phyloP scores from a whole-genome alignment of 1,140 invertebrate genomes.

The Hormaphis cornu region DNA sequence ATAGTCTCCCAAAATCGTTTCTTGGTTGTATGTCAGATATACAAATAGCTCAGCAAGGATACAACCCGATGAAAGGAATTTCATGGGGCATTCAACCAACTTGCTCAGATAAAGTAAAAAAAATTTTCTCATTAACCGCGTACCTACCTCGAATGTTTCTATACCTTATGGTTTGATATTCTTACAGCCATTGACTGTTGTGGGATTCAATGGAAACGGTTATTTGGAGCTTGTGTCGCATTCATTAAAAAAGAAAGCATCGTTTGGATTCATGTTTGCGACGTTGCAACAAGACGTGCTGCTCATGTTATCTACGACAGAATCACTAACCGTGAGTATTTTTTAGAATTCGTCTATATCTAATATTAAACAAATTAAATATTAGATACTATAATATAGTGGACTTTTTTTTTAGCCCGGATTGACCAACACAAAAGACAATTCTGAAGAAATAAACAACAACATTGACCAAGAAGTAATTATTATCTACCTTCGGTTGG shows the following conservation, averaged over 20 bases:
- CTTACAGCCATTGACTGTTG: slow-evolving; percentile 50
- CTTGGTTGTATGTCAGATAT: slow-evolving; percentile 74
- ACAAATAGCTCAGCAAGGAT: slow-evolving; percentile 58
- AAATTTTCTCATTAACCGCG: not conserved
- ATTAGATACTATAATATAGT: not conserved
- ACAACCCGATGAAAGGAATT: slow-evolving; percentile 54
- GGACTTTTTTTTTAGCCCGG: slow-evolving; percentile 27
- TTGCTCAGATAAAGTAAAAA: slow-evolving; percentile 59
- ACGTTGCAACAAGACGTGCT: slow-evolving; percentile 60
- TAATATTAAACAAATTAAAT: too few species aligned
- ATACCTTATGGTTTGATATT: not conserved
- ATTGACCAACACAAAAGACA: slow-evolving; percentile 34
- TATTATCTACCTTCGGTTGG: not conserved
- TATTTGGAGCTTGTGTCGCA: slow-evolving; percentile 64
- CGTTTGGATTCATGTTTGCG: slow-evolving; percentile 67
- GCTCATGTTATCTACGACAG: slow-evolving; percentile 61
- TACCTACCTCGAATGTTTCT: not conserved
- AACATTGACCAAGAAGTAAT: slow-evolving; percentile 39
- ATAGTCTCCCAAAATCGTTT: slow-evolving; percentile 52
- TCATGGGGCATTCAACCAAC: slow-evolving; percentile 67
- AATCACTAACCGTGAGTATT: slow-evolving; percentile 44
- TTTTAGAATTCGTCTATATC: not conserved
- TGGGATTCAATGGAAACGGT: slow-evolving; percentile 68
- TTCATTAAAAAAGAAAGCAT: slow-evolving; percentile 54
- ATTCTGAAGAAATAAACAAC: slow-evolving; percentile 38